Base-by-base conservation (phyloP, 2,797 vertebrate species). In the Siniperca undulata region DNA sequence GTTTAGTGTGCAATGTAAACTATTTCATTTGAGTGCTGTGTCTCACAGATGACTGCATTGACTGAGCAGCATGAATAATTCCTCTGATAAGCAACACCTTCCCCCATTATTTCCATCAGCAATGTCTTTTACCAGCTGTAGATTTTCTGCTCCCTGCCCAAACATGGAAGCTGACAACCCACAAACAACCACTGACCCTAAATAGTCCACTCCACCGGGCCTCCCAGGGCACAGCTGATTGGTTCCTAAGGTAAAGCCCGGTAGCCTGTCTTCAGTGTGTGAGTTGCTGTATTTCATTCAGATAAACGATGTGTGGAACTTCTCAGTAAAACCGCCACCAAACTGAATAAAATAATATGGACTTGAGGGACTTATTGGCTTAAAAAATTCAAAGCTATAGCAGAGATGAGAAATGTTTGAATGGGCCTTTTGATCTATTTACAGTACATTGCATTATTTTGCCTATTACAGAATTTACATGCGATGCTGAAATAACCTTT, bases 61-160 rank as follows among this genome's bases (percentile, higher is more conserved):
- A 71, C 48, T 22, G 20, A 69, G 68, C 48, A 9, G 44, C 81
- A 77, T 89, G 81, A 84, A 84, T 80, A 76, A 82, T 84, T 81
- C 66, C 42, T 80, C 71, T 80, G 52, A 83, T 74, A 74, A 83
- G 44, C 70, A 72, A 64, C 58, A 60, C 58, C 59, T 75, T 44
- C 40, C 14, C 56, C 46, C n/a, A 70, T 83, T 81, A 84, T 78
- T 81, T 67, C 46, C 67, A 74, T 71, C 58, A 69, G 71, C 27
- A 46, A 50, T 73, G 68, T 66, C n/a, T 68, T 80, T 82, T 73
- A 30, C 27, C 67, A 65, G 42, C 59, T 27, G 55, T 22, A 17
- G 50, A 50, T 65, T 83, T 80, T 72, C 65, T 27, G 55, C 60
- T 42, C 24, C 2, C 38, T 55, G 40, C 46, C 46, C 46, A 60